A percentile compares a stretch with the other conserved stretches of the same genome.
Conservation (phyloP, 2,113 vertebrate species). For the Pomatorhinus ruficollis region DNA sequence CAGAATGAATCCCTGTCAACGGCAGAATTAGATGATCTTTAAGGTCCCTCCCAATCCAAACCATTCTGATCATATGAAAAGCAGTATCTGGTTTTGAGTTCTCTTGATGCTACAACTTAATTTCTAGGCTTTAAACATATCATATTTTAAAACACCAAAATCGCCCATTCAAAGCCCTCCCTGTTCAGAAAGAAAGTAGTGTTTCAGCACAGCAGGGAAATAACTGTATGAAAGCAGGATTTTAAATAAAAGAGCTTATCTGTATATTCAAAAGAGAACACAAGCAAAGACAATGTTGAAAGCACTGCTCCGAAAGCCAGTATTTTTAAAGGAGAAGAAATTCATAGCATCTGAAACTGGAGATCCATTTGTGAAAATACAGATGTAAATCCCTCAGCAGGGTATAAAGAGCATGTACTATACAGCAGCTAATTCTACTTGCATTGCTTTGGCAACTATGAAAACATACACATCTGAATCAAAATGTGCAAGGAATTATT, state of each 20-base stretch:
- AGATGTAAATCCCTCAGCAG: background rate
- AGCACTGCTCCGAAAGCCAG: background rate
- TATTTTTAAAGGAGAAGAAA: background rate
- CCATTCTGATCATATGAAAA: background rate
- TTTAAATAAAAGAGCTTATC: background rate
- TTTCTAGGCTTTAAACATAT: background rate
- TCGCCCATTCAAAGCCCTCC: background rate
- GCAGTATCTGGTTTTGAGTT: background rate
- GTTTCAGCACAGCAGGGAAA: background rate
- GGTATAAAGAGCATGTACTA: background rate
- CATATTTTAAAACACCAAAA: background rate
- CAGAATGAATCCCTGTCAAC: background rate
- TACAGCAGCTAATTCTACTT: background rate
- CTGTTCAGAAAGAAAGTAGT: background rate
- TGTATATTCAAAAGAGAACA: background rate
- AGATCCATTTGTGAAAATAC: background rate
- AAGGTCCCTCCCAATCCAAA: background rate
- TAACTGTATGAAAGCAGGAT: background rate
- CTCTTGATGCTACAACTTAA: background rate
- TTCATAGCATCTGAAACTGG: background rate
- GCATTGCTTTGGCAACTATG: background rate
- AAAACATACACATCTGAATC: background rate
- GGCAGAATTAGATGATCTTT: background rate
- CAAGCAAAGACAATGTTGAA: background rate
- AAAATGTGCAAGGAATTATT: background rate